These are phyloP conservation scores for Zele albiditarsus DNA, from an alignment of 2,888 invertebrate genomes.

Conservation along the genomic window DNA sequence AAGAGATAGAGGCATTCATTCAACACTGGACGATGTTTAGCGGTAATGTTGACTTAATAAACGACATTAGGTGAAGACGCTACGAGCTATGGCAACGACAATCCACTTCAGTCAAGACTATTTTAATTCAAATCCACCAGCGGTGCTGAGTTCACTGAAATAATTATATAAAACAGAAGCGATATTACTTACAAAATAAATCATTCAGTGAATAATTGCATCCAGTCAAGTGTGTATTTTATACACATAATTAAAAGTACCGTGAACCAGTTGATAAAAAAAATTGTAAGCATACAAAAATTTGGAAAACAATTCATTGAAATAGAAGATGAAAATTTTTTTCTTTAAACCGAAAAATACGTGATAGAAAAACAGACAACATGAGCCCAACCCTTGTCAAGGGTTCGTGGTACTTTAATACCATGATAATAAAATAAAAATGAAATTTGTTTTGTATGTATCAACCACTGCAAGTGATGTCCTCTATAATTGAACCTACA, in stretches of 20 bases:
- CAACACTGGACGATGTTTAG: conserved; percentile 61
- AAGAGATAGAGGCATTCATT: conserved; percentile 59
- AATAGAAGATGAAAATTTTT: no score
- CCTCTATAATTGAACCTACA: background rate
- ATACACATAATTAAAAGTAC: no score
- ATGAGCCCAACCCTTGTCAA: no score
- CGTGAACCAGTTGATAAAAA: no score
- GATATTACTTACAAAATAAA: background rate
- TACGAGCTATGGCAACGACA: conserved; percentile 34
- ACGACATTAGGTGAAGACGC: conserved; percentile 50
- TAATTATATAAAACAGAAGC: background rate
- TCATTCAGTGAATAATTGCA: background rate
- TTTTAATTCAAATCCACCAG: conserved; percentile 35
- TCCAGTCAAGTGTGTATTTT: no score
- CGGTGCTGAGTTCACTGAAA: conserved; percentile 33
- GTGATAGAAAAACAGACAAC: no score
- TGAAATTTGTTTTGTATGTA: no score
- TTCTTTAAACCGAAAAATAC: no score
- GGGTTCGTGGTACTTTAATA: no score
- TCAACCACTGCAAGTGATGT: background rate
- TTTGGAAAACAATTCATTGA: no score
- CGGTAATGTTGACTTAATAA: conserved; percentile 60
- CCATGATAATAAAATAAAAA: no score
- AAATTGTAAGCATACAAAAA: no score
- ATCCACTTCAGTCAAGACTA: conserved; percentile 13